Conservation (phyloP, 1,140 invertebrate genomes). For the Drosophila leontia region DNA sequence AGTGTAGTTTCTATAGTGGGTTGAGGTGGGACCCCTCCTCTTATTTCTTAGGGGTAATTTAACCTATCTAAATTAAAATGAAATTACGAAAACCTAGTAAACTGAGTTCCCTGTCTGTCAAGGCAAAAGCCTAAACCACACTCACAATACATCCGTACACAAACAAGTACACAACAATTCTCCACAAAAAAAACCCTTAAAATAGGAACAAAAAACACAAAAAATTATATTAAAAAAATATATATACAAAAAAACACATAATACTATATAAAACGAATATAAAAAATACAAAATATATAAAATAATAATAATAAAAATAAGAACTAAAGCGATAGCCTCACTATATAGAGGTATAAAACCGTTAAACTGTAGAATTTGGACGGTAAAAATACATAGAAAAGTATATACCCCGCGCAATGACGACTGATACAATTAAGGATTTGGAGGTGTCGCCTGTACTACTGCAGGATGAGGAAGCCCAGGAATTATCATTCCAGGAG, state of each 20-base stretch:
- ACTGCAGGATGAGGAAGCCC: not conserved
- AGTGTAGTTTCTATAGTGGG: not conserved
- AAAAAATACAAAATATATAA: not conserved
- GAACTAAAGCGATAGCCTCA: not conserved
- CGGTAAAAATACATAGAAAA: not conserved
- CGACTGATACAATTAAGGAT: not conserved
- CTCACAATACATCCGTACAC: constrained; percentile 19
- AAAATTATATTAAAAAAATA: constrained; percentile 7
- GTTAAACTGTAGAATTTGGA: not conserved
- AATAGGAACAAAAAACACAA: constrained; percentile 11
- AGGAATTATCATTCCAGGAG: not conserved
- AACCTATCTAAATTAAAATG: no score
- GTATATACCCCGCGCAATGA: not conserved
- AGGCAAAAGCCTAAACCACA: no score
- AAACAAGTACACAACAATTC: constrained; percentile 18
- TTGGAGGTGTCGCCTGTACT: not conserved
- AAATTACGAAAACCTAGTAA: not conserved
- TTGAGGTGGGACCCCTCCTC: not conserved
- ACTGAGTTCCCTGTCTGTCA: not conserved
- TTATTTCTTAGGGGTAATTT: not conserved
- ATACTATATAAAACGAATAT: not conserved
- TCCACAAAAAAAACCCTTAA: not conserved
- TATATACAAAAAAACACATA: not conserved
- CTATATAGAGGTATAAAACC: not conserved
- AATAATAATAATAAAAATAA: not conserved